Conservation (phyloP, 2,797 vertebrate species). For the Melanotaenia pygmaea region DNA sequence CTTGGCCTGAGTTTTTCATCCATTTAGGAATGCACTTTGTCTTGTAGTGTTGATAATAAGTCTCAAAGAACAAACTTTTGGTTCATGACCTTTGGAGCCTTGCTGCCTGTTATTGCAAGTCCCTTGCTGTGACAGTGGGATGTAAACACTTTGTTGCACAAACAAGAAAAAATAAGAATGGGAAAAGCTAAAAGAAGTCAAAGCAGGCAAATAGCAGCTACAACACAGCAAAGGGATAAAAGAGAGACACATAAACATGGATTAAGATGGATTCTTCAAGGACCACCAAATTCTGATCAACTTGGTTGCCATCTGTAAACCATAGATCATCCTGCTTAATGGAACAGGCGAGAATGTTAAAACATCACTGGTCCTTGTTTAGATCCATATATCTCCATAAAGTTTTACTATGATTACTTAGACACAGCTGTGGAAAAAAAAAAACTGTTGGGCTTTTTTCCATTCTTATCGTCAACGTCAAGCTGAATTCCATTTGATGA, state of each 20-base stretch:
- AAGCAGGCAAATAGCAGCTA: slow-evolving; percentile 16
- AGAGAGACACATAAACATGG: slow-evolving; percentile 21
- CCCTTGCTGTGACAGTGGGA: slow-evolving; percentile 1
- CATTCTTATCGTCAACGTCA: slow-evolving; percentile 38
- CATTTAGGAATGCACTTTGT: slow-evolving; percentile 57
- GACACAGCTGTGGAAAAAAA: slow-evolving; percentile 38
- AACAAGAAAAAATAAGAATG: not conserved
- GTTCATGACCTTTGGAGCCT: slow-evolving; percentile 8
- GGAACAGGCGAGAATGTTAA: slow-evolving; percentile 34
- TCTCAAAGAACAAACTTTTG: slow-evolving; percentile 27
- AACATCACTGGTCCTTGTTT: slow-evolving; percentile 45
- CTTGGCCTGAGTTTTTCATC: slow-evolving; percentile 17
- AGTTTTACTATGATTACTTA: slow-evolving; percentile 28
- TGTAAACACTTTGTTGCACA: slow-evolving; percentile 12
- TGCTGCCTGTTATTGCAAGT: slow-evolving; percentile 1
- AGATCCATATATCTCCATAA: slow-evolving; percentile 36
- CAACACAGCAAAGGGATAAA: slow-evolving; percentile 18
- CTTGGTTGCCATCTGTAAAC: slow-evolving; percentile 35
- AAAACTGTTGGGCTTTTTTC: slow-evolving; percentile 18
- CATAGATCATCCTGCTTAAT: slow-evolving; percentile 24
- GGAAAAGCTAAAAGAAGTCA: slow-evolving; percentile 5
- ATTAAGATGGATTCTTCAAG: slow-evolving; percentile 16
- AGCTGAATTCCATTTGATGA: slow-evolving; percentile 47
- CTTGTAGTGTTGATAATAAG: slow-evolving; percentile 45
- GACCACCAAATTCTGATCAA: slow-evolving; percentile 15